Evolutionary conservation across 2,113 vertebrate species (phyloP), one percentile per base, ranked within the genome.

Genomic region (Saguinus imperator): DNA sequence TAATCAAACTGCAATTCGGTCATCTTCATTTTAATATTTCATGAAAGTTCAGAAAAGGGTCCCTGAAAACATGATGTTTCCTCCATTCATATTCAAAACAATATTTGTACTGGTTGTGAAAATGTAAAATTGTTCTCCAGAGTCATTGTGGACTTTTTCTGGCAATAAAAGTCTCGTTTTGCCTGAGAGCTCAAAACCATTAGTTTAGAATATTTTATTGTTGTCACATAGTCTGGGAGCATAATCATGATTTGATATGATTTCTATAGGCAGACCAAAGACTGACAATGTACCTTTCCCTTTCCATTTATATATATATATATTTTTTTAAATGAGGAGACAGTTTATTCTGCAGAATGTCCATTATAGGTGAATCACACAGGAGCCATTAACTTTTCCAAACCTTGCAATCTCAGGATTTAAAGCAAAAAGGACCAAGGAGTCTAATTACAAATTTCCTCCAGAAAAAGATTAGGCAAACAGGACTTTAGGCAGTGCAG

Each of bases 171-270:
- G 5, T 88, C 64, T 73, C 72, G 40, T 85, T 94, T 94, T 82
- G 29, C 58, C 57, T 87, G 43, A 94, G 79, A 93, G 40, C 66
- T 87, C 72, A 10, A 92, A 96, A 68, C 35, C 40, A 89, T 94
- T 86, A 82, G 89, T 80, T 91, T 75, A 94, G 81, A 96, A 95
- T 96, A 96, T 94, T 95, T 96, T 96, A 95, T 96, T n/a, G 43
- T 95, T 88, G 52, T 95, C 94, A 96, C 82, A 96, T 18, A 94
- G 91, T 91, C 48, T 18, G 55, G 45, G n/a, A 94, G 45, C 80
- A 57, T 86, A 93, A 87, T 95, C 76, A 92, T 48, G 70, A 95
- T 88, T 64, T 90, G 29, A 97, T 88, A 32, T 80, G 64, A 95
- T 82, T 90, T 94, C 43, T 57, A 75, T 43, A 87, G 35, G 76